These are phyloP conservation scores for Auanema freiburgensis DNA, from an alignment of 2,888 invertebrate species.

Conservation along the genomic window DNA sequence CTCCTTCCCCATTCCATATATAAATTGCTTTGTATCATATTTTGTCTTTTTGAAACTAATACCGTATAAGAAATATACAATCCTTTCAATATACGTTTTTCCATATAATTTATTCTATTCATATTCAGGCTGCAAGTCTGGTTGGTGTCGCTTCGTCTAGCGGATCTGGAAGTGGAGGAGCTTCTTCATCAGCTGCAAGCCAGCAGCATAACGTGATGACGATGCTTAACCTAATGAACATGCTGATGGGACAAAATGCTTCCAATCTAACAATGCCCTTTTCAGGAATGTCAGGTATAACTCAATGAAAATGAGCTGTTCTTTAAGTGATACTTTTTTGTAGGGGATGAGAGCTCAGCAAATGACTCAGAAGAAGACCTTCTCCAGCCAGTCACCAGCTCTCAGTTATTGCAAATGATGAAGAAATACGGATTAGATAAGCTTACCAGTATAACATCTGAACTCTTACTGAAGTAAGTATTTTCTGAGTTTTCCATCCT, in stretches of 20 bases:
- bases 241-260: conserved; percentile 21
- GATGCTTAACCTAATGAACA: conserved; percentile 24
- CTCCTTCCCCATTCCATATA: background rate
- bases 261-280: background rate
- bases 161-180: background rate
- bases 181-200: conserved; percentile 3
- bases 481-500: background rate
- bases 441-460: conserved; percentile 11
- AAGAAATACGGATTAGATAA: conserved; percentile 20
- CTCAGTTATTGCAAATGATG: conserved; percentile 18
- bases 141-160: background rate
- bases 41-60: no score
- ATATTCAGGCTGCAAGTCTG: conserved; percentile 2
- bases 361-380: conserved; percentile 13
- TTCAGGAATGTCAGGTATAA: conserved; percentile 1
- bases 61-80: no score
- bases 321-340: background rate
- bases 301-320: conserved; percentile 1
- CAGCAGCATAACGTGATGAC: conserved; percentile 20
- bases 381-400: conserved; percentile 3
- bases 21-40: no score
- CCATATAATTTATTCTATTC: no score
- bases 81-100: no score
- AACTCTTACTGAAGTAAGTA: conserved; percentile 14
- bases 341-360: background rate